Evolutionary conservation across 2,888 invertebrate genomes (phyloP), one percentile per base, ranked within the genome.

Genomic region (Phrixothrix hirtus): DNA sequence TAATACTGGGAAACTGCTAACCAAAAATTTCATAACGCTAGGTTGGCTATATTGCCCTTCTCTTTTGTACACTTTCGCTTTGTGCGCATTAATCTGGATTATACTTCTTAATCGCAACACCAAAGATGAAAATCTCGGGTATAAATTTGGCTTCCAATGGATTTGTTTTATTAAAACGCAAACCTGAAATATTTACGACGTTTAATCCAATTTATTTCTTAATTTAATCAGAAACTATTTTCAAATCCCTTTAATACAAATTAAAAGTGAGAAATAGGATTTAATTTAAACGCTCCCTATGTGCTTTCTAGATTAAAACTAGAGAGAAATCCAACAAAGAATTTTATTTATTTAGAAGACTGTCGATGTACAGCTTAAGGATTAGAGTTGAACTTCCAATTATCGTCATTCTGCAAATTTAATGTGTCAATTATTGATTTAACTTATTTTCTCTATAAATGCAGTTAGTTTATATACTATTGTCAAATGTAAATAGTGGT

Each of bases 91-190:
- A 45, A 57, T 57, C 57, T 53, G 47, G 53, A 49, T 57, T 54
- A 57, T 39, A 39, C 45, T 57, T 49, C 48, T 48, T 52, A 56
- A 52, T 52, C 52, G 42, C 45, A 48, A 53, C 56, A 56, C 52
- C 56, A 56, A 56, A 56, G 56, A 56, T 56, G 56, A 53, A 53
- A 56, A 56, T 53, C 52, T 56, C 21, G 35, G 45, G 44, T 47
- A 53, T 56, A 56, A 56, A 56, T 56, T 48, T 53, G 44, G 52
- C 52, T 53, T 52, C 50, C 52, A 38, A 56, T 53, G 50, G 50
- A 55, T 55, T 50, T 55, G 48, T 50, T 55, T 49, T 50, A 50
- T 55, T 55, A 55, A 49, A 55, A 50, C 50, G 41, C 32, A 50
- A 55, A 50, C 49, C 30, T 48, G 48, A 45, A 49, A 55, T 48